A percentile compares a stretch with the other conserved stretches of the same genome.
Evolutionary conservation across 2,888 invertebrate genomes (phyloP).

Genomic region (Acleris emargana): DNA sequence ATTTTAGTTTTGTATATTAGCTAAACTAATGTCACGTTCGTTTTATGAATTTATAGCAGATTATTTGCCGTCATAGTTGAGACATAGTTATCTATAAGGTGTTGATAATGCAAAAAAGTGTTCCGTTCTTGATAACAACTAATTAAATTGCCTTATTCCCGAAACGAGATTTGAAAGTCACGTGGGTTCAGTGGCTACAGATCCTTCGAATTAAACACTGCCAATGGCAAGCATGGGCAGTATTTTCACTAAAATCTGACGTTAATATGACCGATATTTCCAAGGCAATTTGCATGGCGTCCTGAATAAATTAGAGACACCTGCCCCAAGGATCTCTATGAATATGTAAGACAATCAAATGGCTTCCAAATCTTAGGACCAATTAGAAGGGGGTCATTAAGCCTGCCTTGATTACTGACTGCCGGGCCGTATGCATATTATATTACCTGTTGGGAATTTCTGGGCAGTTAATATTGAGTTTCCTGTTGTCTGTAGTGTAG

Average conservation of each 20-base stretch:
- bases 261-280: conserved; percentile 82
- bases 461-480: conserved; percentile 31
- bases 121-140: too few species aligned
- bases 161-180: too few species aligned
- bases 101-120: too few species aligned
- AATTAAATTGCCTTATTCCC: too few species aligned
- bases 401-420: conserved; percentile 69
- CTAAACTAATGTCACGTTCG: too few species aligned
- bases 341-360: conserved; percentile 80
- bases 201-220: background rate
- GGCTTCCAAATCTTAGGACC: conserved; percentile 79
- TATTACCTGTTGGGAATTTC: conserved; percentile 25
- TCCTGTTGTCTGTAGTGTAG: conserved; percentile 4
- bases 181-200: too few species aligned
- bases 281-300: conserved; percentile 79
- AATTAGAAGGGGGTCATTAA: conserved; percentile 79
- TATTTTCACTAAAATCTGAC: conserved; percentile 81
- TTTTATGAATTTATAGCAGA: too few species aligned
- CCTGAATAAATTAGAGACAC: conserved; percentile 80
- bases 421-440: conserved; percentile 48
- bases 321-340: conserved; percentile 77
- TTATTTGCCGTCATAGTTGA: too few species aligned
- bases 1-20: too few species aligned
- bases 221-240: conserved; percentile 67
- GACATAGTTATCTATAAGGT: too few species aligned